phyloP scores from a whole-genome alignment of 2,888 invertebrate species.

The Cylloceria caligata region DNA sequence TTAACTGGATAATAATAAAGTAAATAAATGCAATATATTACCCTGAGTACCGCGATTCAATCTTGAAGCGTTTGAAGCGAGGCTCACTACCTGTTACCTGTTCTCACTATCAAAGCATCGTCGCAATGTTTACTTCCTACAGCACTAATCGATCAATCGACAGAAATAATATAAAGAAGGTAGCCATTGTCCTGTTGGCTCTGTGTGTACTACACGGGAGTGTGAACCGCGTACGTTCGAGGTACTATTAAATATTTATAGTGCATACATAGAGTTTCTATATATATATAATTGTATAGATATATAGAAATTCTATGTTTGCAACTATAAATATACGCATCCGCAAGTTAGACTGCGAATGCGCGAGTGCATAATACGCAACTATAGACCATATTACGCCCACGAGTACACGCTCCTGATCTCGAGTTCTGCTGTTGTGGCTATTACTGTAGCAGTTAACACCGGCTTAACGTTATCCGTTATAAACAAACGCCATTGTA shows the following conservation, averaged over 20 bases:
- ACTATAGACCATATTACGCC: constrained; percentile 36
- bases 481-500: constrained; percentile 69
- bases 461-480: constrained; percentile 63
- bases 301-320: no score
- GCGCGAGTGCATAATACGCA: constrained; percentile 9
- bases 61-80: no score
- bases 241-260: constrained; percentile 62
- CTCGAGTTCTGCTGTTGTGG: constrained; percentile 57
- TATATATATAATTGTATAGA: not conserved
- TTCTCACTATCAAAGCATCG: not conserved
- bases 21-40: no score
- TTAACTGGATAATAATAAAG: no score
- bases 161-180: constrained; percentile 17
- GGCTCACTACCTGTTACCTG: not conserved
- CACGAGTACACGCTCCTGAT: constrained; percentile 48
- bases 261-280: constrained; percentile 35
- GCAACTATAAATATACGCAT: not conserved
- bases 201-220: constrained; percentile 10
- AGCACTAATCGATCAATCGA: constrained; percentile 35
- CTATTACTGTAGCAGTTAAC: constrained; percentile 62
- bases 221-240: constrained; percentile 8
- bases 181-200: constrained; percentile 22
- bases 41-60: no score
- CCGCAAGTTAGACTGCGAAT: constrained; percentile 11
- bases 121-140: constrained; percentile 21